Evolutionary conservation across 2,888 invertebrate species (phyloP).

Genomic region (Pterostichus madidus): DNA sequence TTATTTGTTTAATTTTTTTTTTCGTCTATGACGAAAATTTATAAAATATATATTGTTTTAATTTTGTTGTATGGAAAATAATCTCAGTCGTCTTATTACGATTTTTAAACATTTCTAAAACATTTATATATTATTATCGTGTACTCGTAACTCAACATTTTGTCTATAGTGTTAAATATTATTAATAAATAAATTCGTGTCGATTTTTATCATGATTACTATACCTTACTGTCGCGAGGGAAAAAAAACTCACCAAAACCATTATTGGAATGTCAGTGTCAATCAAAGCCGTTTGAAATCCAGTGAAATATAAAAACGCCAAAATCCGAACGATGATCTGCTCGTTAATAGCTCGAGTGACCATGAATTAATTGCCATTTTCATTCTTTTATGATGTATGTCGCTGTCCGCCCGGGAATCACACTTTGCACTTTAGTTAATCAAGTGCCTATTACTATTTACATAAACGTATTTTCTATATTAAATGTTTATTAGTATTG

Average conservation of each 20-base stretch:
- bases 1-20: no score
- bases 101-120: no score
- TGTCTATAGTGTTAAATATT: no score
- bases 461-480: conserved; percentile 38
- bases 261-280: not conserved
- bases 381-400: conserved; percentile 36
- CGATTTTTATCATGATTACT: no score
- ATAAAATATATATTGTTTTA: no score
- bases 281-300: conserved; percentile 1
- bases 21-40: no score
- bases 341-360: not conserved
- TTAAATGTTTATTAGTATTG: conserved; percentile 34
- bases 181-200: no score
- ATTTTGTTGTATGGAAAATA: no score
- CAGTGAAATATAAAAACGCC: not conserved
- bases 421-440: conserved; percentile 44
- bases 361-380: conserved; percentile 37
- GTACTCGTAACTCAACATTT: no score
- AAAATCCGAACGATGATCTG: conserved; percentile 35
- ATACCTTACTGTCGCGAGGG: no score
- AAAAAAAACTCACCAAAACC: not conserved
- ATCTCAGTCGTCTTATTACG: no score
- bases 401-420: conserved; percentile 7
- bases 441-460: conserved; percentile 23
- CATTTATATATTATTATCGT: no score